Evolutionary conservation across 2,113 vertebrate genomes (phyloP), one percentile per base, ranked within the genome.

Genomic region (Cyanistes caeruleus): DNA sequence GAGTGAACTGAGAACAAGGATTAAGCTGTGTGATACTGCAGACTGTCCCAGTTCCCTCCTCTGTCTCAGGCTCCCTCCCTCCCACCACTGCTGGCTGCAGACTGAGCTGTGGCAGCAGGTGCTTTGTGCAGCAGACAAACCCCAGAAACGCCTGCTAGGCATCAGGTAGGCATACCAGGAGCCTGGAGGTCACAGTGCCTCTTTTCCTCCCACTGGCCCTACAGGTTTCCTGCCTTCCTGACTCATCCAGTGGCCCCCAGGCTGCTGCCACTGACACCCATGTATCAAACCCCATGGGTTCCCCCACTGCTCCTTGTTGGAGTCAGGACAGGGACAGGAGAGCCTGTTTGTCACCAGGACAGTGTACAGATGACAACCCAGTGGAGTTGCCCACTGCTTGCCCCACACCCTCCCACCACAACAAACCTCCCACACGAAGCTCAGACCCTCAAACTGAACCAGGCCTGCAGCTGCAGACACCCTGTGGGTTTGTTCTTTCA

Each of bases 271-370:
- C 1, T 8, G 49, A 31, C 58, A 35, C 1, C 21, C 44, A 6
- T 1, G 1, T 2, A 7, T 43, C 41, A 60, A 69, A 70, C 3
- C 16, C 31, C 70, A 67, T 1, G 9, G 15, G 28, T 7, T 31
- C 41, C 56, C 52, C 23, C 37, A 3, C 39, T 19, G 43, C 20
- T 63, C 53, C 58, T 62, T 22, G 69, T 3, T 33, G 13, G 55
- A 72, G 44, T 0, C 6, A 64, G 59, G 44, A 35, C 67, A 63
- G 52, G 25, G 58, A 22, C 0, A 18, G 33, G n/a, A 72, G 27
- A 62, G 37, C 25, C 35, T 23, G 5, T 22, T 1, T 5, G 11
- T 24, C 51, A 44, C 33, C 3, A 7, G 31, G 35, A 83, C 59
- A 35, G 17, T 8, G 31, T 15, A 33, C 53, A 67, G 13, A 21